Evolutionary conservation across 2,113 vertebrate genomes (phyloP).

Genomic region (Atrichornis clamosus): DNA sequence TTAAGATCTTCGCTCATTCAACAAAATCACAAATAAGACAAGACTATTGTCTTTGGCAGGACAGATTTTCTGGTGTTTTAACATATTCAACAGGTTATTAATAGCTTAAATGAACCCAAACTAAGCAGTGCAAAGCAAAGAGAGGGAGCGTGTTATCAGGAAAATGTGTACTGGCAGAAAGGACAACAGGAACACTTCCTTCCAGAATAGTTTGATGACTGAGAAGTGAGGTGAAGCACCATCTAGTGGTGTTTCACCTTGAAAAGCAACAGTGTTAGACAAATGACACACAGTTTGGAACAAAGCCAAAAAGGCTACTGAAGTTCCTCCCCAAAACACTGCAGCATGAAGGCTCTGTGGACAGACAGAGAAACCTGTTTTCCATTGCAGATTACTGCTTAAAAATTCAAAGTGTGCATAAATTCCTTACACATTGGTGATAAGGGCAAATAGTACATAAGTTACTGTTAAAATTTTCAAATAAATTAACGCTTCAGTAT

Average conservation of each 20-base stretch:
- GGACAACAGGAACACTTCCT: background rate
- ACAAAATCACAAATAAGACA: background rate
- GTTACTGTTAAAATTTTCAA: background rate
- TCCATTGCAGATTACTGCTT: background rate
- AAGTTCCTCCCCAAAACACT: background rate
- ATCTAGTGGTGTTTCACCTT: background rate
- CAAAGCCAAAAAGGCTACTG: background rate
- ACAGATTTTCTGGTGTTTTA: background rate
- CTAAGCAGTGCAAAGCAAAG: background rate
- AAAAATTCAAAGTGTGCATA: background rate
- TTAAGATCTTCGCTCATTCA: background rate
- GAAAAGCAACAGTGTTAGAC: background rate
- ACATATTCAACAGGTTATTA: background rate
- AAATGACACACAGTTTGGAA: background rate
- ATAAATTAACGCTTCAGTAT: background rate
- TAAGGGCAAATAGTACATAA: background rate
- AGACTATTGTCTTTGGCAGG: background rate
- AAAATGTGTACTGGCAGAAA: fast-evolving
- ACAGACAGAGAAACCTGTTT: background rate
- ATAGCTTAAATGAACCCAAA: background rate
- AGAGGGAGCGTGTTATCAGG: background rate
- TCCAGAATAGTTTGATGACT: background rate
- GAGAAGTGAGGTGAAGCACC: background rate
- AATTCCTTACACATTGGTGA: background rate
- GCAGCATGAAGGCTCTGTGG: background rate